Evolutionary conservation across 2,888 invertebrate genomes (phyloP), one percentile per base, ranked within the genome.

Genomic region (Gari tellinella): DNA sequence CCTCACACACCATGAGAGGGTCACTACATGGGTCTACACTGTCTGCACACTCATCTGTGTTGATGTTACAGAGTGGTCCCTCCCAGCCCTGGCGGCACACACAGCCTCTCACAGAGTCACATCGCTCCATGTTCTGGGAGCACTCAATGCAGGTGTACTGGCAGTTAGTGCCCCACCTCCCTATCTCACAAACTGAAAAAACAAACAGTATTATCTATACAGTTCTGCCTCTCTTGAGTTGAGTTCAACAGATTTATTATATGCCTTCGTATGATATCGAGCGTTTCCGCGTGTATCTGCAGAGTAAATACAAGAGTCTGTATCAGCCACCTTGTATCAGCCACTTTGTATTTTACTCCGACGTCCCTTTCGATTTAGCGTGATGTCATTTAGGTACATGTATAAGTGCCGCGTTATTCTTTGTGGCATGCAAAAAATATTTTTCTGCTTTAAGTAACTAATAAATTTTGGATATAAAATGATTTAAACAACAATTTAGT

Each of bases 41-140:
- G 10, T 23, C 38, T 3, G 46, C 21, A 58, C 81, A 81, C 40
- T 81, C 81, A 62, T 81, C 51, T 2, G 70, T 49, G 37, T 73
- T 67, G 8, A 38, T 31, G 14, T 64, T 60, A 52, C 73, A 73
- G 26, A 26, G 8, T 8, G 25, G 17, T 10, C 73, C 68, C 43
- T 53, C 63, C 73, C 73, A 73, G 10, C 73, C 73, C 1, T 41
- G 2, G 40, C 64, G 63, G 38, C 73, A 73, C 10, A 43, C 45
- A 56, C 73, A 73, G 21, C 73, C 73, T 0, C n/a, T 55, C 1
- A 52, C 48, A 14, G 46, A 38, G 55, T 64, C 48, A 60, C 73
- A 73, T n/a, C 17, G 38, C 7, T 17, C 31, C 14, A 64, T 57
- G 25, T 64, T 55, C 17, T 43, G 21, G 37, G 64, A 68, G 26